Evolutionary conservation across 1,140 invertebrate species (phyloP).

Genomic region (Elymnias hypermnestra): DNA sequence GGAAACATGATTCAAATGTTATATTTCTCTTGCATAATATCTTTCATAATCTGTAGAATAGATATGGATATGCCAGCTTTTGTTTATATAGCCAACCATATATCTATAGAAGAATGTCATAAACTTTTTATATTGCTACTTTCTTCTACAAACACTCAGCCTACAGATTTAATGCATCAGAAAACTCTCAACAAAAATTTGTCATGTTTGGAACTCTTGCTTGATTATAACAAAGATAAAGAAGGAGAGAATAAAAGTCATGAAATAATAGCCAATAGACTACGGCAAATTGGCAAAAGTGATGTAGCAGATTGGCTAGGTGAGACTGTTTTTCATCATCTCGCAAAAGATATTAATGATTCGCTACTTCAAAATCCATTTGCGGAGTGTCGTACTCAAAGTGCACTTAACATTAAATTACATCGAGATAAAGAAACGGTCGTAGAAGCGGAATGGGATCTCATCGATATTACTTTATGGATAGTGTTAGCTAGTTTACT

Average conservation of each 20-base stretch:
- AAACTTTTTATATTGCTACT: slow-evolving; percentile 76
- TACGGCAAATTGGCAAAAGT: slow-evolving; percentile 76
- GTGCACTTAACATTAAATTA: slow-evolving; percentile 22
- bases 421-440: slow-evolving; percentile 27
- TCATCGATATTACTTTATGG: slow-evolving; percentile 37
- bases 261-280: slow-evolving; percentile 66
- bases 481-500: slow-evolving; percentile 26
- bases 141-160: slow-evolving; percentile 73
- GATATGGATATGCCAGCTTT: slow-evolving; percentile 77
- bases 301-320: slow-evolving; percentile 79
- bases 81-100: slow-evolving; percentile 75
- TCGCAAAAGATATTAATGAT: slow-evolving; percentile 76
- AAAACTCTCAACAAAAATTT: slow-evolving; percentile 67
- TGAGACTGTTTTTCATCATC: slow-evolving; percentile 75
- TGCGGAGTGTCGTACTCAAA: slow-evolving; percentile 23
- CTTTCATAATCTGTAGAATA: slow-evolving; percentile 51
- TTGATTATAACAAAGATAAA: slow-evolving; percentile 76
- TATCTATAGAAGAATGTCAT: slow-evolving; percentile 76
- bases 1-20: not conserved
- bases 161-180: slow-evolving; percentile 52
- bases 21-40: slow-evolving; percentile 1
- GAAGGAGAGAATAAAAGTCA: slow-evolving; percentile 77
- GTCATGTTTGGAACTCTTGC: slow-evolving; percentile 74
- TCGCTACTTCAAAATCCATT: slow-evolving; percentile 37
- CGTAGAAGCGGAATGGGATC: slow-evolving; percentile 30